phyloP scores from a whole-genome alignment of 2,797 vertebrate genomes.

The Borostomias antarcticus region DNA sequence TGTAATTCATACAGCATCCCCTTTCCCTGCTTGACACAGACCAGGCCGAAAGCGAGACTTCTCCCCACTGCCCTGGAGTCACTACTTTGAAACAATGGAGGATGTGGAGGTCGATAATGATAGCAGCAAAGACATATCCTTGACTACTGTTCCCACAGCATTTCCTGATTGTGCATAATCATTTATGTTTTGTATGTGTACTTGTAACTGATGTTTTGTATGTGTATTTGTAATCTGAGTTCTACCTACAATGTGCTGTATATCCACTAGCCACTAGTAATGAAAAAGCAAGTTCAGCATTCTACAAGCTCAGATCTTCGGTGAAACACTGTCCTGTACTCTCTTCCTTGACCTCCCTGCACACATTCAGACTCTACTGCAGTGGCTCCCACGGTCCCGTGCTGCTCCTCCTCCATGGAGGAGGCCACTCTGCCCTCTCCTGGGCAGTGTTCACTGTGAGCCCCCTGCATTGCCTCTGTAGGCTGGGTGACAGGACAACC shows the following conservation, averaged over 20 bases:
- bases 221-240: no score
- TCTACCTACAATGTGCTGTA: no score
- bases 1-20: neutral
- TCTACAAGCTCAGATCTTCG: neutral
- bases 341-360: slow-evolving; percentile 83
- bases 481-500: no score
- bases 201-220: no score
- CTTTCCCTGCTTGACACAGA: slow-evolving; percentile 65
- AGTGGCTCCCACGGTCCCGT: slow-evolving; percentile 92
- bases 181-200: neutral
- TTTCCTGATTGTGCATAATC: neutral
- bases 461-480: slow-evolving; percentile 18
- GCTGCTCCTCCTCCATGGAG: slow-evolving; percentile 90
- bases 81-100: slow-evolving; percentile 97
- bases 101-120: slow-evolving; percentile 93
- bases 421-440: slow-evolving; percentile 97
- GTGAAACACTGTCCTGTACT: neutral
- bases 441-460: slow-evolving; percentile 98
- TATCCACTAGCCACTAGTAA: no score
- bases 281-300: neutral
- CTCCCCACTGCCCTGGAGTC: slow-evolving; percentile 91
- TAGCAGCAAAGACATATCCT: slow-evolving; percentile 97
- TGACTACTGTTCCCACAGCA: slow-evolving; percentile 30
- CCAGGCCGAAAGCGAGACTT: slow-evolving; percentile 94
- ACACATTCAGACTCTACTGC: slow-evolving; percentile 98